phyloP scores from a whole-genome alignment of 1,140 invertebrate genomes.

The Orchesella cincta region DNA sequence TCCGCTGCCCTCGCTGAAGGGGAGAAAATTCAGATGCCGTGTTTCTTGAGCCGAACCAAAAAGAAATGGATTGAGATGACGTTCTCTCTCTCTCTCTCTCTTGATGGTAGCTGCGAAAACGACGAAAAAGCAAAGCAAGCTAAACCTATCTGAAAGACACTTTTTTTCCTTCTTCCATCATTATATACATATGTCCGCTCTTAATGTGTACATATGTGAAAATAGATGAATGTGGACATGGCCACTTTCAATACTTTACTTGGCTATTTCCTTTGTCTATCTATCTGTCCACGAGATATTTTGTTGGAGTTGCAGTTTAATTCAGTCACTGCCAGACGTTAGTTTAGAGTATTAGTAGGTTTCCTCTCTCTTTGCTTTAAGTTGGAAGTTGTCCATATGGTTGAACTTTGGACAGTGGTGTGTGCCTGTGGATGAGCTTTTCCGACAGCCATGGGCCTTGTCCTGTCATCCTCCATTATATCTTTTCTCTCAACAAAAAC shows the following conservation, averaged over 20 bases:
- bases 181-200: neutral
- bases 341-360: neutral
- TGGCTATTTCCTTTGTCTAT: neutral
- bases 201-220: neutral
- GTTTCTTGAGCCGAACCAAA: conserved; percentile 7
- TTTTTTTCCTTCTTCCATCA: no score
- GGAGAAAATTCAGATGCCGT: conserved; percentile 1
- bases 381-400: conserved; percentile 37
- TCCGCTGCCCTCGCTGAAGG: conserved; percentile 6
- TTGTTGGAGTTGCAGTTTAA: neutral
- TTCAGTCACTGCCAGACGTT: no score
- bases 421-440: neutral
- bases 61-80: conserved; percentile 3
- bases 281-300: neutral
- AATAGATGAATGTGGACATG: neutral
- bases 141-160: neutral
- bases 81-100: no score
- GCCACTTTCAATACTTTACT: neutral
- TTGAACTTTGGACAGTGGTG: conserved; percentile 17
- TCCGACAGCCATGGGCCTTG: conserved; percentile 23
- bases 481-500: neutral
- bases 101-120: no score
- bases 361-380: conserved; percentile 2
- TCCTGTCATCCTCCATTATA: conserved; percentile 26
- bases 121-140: no score